Percentiles rank a stretch among this genome's conserved stretches.
These are phyloP conservation scores for Leptopilina boulardi DNA, from an alignment of 1,140 invertebrate genomes.

Conservation along the genomic window DNA sequence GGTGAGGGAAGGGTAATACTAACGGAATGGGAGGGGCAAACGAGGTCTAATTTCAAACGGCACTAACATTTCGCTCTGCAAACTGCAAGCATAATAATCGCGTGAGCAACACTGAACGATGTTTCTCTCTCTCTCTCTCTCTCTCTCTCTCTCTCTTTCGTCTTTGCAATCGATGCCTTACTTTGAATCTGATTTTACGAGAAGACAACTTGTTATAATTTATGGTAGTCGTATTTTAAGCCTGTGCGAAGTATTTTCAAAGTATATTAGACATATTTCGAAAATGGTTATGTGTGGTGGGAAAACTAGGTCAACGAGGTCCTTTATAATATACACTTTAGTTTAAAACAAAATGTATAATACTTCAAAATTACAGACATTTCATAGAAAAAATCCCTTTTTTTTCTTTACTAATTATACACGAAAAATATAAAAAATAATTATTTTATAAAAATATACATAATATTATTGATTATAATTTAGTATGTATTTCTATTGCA, in stretches of 20 bases:
- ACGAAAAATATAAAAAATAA: too few species aligned
- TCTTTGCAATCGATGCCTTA: conserved; percentile 28
- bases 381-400: neutral
- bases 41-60: conserved; percentile 48
- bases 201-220: conserved; percentile 29
- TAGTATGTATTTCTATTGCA: too few species aligned
- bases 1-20: conserved; percentile 39
- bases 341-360: neutral
- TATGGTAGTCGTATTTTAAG: conserved; percentile 17
- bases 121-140: neutral
- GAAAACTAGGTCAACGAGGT: conserved; percentile 6
- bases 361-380: neutral
- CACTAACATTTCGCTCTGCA: conserved; percentile 56
- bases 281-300: neutral
- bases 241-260: conserved; percentile 4
- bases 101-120: neutral
- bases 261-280: conserved; percentile 10
- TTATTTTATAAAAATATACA: too few species aligned
- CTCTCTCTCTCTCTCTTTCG: too few species aligned
- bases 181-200: conserved; percentile 18
- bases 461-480: too few species aligned
- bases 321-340: neutral
- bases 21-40: conserved; percentile 44
- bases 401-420: too few species aligned
- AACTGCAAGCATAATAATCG: conserved; percentile 28